Evolutionary conservation across 2,113 vertebrate genomes (phyloP), one percentile per base, ranked within the genome.

Genomic region (Gobiocypris rarus): DNA sequence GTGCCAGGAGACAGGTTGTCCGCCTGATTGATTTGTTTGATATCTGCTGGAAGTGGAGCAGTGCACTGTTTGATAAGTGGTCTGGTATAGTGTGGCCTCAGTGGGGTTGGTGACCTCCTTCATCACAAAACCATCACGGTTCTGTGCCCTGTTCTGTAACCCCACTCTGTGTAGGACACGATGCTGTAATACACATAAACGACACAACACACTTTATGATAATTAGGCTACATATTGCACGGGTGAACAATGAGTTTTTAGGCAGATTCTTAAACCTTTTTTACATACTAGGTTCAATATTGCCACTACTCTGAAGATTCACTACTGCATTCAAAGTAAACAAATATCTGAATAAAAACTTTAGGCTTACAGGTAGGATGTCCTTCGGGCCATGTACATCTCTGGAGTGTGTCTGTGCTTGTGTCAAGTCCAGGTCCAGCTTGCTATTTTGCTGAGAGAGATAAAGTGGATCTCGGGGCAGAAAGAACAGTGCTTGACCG

Each of bases 81-180:
- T 89, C 65, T 17, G 34, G 82, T 83, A 56, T 13, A 59, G 3
- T 1, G 85, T 61, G 14, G 58, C 69, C 59, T 82, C 77, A 5
- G 75, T 31, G 0, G 90, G 89, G 65, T 86, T 90, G 45, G 85
- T 89, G 67, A 90, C 73, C 38, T 90, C 90, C 75, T 84, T 91
- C 86, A 91, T 86, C 0, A 75, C 82, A 52, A 14, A 5, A 3
- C 93, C 88, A 1, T 82, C 73, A 1, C 31, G 26, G 34, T 86
- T 88, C 15, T 2, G 84, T 19, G 52, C 41, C 81, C 84, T 79
- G 86, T 91, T 91, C 45, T 83, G 82, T 58, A 0, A 1, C 13
- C 71, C 86, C 8, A 26, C 31, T 22, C 73, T 19, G 0, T 65
- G 85, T 79, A 87, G 28, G 50, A 84, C 54, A 71, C 88, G 74